phyloP scores from a whole-genome alignment of 2,888 invertebrate genomes.

The Phaonia tiefii region DNA sequence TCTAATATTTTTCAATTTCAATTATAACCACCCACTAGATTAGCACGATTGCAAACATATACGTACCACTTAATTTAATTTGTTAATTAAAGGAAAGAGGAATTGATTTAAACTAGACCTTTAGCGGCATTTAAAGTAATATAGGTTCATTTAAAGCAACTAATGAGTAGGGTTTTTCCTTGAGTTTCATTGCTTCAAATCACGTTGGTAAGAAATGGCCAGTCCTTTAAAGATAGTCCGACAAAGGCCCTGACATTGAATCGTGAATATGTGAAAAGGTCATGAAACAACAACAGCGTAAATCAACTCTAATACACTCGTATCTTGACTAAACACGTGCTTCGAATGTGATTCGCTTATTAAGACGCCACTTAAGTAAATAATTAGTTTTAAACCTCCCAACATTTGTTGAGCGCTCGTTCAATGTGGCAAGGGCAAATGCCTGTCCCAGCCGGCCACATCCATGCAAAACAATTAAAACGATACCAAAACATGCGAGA shows the following conservation, averaged over 20 bases:
- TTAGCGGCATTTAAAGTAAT: too few relatives aligned
- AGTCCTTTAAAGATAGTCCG: conserved; percentile 31
- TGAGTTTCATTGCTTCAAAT: conserved; percentile 21
- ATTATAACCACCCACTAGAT: too few relatives aligned
- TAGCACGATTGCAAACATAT: too few relatives aligned
- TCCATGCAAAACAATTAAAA: conserved; percentile 22
- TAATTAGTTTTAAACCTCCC: conserved; percentile 30
- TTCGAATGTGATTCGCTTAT: conserved; percentile 36
- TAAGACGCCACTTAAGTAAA: conserved; percentile 43
- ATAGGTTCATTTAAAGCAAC: too few relatives aligned
- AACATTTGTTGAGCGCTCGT: conserved; percentile 5
- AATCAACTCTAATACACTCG: too few relatives aligned
- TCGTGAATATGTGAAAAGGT: conserved; percentile 48
- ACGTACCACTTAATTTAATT: too few relatives aligned
- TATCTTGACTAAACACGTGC: not conserved
- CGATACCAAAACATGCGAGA: conserved; percentile 32
- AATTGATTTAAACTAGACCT: too few relatives aligned
- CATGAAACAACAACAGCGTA: conserved; percentile 6
- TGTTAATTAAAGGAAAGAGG: too few relatives aligned
- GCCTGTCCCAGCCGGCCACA: not conserved
- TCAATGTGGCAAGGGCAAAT: not conserved
- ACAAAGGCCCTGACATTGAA: conserved; percentile 47
- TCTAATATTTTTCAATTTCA: too few relatives aligned
- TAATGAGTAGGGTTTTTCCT: not conserved
- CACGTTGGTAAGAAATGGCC: not conserved